A percentile compares a stretch with the other conserved stretches of the same genome.
Conservation (phyloP, 2,797 vertebrate species). For the Tamandua tetradactyla region DNA sequence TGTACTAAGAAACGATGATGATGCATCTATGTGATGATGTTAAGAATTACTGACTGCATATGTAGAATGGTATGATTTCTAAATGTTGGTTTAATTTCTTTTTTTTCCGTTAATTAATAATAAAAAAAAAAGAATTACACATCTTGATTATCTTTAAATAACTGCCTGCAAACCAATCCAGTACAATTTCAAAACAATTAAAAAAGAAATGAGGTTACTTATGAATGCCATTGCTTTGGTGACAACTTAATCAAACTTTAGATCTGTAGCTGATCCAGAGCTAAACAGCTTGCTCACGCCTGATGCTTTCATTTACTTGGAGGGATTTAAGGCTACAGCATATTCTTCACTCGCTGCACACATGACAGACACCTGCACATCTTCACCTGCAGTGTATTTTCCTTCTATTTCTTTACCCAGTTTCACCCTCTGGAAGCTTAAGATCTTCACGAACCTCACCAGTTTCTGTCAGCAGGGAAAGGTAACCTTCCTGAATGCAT, state of each 20-base stretch:
- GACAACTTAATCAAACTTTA: constrained; percentile 93
- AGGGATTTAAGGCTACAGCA: constrained; percentile 97
- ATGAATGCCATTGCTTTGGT: constrained; percentile 99
- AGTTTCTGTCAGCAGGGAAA: constrained; percentile 95
- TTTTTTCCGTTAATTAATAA: no score
- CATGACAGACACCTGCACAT: constrained; percentile 97
- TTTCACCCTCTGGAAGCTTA: constrained; percentile 94
- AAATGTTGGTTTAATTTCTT: no score
- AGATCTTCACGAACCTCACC: constrained; percentile 97
- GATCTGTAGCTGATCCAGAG: constrained; percentile 93
- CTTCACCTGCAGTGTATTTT: constrained; percentile 94
- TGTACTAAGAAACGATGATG: no score
- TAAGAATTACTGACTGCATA: no score
- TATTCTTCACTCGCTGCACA: constrained; percentile 98
- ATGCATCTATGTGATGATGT: no score
- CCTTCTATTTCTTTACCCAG: constrained; percentile 96
- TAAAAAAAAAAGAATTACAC: constrained; percentile 86
- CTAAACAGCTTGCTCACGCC: constrained; percentile 88
- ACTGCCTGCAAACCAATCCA: constrained; percentile 89
- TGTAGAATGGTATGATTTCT: no score
- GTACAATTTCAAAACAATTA: constrained; percentile 89
- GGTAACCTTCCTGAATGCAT: constrained; percentile 94
- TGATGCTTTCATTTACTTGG: constrained; percentile 91
- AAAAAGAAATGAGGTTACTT: constrained; percentile 94
- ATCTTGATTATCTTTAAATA: constrained; percentile 91